These are phyloP conservation scores for Semicossyphus pulcher DNA, from an alignment of 2,113 vertebrate species.

Conservation along the genomic window DNA sequence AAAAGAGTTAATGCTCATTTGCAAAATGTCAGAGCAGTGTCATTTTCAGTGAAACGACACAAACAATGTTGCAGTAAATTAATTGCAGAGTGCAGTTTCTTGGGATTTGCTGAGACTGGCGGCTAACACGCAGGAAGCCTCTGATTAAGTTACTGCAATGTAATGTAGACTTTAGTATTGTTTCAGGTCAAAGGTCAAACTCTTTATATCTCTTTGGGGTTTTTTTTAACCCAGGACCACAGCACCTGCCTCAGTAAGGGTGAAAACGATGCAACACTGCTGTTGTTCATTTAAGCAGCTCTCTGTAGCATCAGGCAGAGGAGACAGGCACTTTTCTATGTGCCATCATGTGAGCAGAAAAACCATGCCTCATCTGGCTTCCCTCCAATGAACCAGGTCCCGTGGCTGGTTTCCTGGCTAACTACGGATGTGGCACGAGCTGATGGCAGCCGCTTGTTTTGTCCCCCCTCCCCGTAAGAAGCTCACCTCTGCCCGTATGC, in stretches of 20 bases:
- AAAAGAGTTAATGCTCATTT: constrained; percentile 79
- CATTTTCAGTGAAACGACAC: constrained; percentile 62
- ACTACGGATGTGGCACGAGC: constrained; percentile 77
- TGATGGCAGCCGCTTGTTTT: constrained; percentile 77
- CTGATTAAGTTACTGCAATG: constrained; percentile 31
- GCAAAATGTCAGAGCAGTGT: constrained; percentile 73
- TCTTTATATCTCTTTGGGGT: constrained; percentile 10
- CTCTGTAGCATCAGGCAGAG: constrained; percentile 39
- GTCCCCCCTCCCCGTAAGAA: constrained; percentile 70
- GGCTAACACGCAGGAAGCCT: constrained; percentile 39
- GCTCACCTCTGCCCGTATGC: constrained; percentile 84
- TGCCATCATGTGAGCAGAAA: constrained; percentile 41
- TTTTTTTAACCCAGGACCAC: constrained; percentile 10
- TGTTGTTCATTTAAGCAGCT: constrained; percentile 30
- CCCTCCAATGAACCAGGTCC: constrained; percentile 71
- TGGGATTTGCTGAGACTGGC: constrained; percentile 36
- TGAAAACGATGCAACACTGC: constrained; percentile 39
- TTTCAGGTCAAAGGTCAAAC: constrained; percentile 38
- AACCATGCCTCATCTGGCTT: constrained; percentile 62
- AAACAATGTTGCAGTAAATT: constrained; percentile 70
- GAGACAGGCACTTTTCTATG: constrained; percentile 41
- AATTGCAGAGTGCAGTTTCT: constrained; percentile 51
- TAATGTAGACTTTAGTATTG: not conserved
- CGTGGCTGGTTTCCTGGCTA: constrained; percentile 78
- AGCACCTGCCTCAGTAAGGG: constrained; percentile 3